Evolutionary conservation across 53 echinoderm and acorn worm genomes (phyloP), one percentile per base, ranked within the genome.

Genomic region (Apostichopus leukothele): DNA sequence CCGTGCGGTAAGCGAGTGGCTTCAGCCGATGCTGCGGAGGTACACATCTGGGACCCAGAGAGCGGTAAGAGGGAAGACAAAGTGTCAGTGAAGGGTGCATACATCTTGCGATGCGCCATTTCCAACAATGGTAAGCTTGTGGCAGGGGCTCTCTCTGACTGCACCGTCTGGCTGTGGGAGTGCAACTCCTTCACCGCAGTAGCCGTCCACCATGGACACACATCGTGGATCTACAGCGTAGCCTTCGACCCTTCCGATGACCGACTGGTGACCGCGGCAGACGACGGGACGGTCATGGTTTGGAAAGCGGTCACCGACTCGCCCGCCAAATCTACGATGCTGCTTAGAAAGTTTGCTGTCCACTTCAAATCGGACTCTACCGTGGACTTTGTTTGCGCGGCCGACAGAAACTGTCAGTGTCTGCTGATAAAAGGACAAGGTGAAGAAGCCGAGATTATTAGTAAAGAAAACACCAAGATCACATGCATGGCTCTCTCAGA

Each of bases 231-330:
- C 1, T 87, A 89, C 76, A 91, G 93, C n/a, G 93, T 96, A 19
- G 93, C 93, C 67, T 96, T 96, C 88, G 94, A 95, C 75, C 61
- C 18, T 22, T 73, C 54, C 26, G 93, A 94, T 21, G 92, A 96
- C 60, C 83, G 87, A 50, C 88, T 96, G 88, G 89, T 96, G 16
- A 93, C 96, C 0, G 94, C 94, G 39, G 93, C 96, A 9, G 93
- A 91, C 80, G 96, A 96, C 87, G 94, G 92, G 27, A 95, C 96
- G 7, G 93, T 94, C 73, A 94, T 95, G 95, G 96, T 96, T 75
- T 87, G 87, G 87, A 87, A 87, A 53, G 87, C 55, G 7, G 87
- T 87, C 75, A 75, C 74, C 21, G 20, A 74, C 52, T 74, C 87
- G 12, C n/a, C 53, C 0, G 84, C 66, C 4, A 74, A 87, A 39